Base-by-base conservation (phyloP, 2,113 vertebrate species). In the Edolisoma coerulescens region DNA sequence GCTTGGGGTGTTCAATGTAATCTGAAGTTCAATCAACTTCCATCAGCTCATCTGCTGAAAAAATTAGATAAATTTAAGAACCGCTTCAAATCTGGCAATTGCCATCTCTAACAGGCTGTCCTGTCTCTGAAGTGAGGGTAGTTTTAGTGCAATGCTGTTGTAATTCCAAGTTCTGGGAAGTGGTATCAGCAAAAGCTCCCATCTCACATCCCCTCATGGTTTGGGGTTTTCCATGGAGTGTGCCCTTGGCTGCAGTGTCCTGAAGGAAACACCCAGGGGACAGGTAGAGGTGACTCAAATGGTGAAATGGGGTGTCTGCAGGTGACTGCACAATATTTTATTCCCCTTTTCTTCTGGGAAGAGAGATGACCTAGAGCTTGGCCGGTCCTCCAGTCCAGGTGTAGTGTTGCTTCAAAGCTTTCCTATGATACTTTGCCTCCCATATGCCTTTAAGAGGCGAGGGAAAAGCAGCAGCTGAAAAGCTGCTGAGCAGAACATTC, bases 161-260 rank as follows among this genome's bases (percentile, higher is more conserved):
- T 0, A 52, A 68, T 44, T 45, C 44, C 27, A 22, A 0, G 4
- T 6, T 37, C 26, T 0, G 5, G 32, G 24, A 17, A 26, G 44
- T 5, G 35, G 7, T 5, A 2, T 27, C 16, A 18, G 47, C 15
- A 27, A 1, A 11, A 45, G 3, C 37, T 90, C 64, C 54, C 6
- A 2, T 13, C 10, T 44, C 20, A 1, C 18, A 10, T 7, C 22
- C 42, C 33, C 35, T 80, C 1, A 0, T 14, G 0, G 1, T 13
- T 23, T 52, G 37, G 69, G 37, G 3, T 41, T 47, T 53, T 53
- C 50, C 4, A 1, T 24, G 27, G 19, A 4, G 4, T 9, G 16
- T 16, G 50, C 37, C 12, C 24, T 27, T 1, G 3, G 23, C 37
- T 60, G 44, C 45, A 19, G 32, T 2, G 9, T 22, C 60, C 50